Evolutionary conservation across 2,113 vertebrate genomes (phyloP).

Genomic region (Rhizomys pruinosus): DNA sequence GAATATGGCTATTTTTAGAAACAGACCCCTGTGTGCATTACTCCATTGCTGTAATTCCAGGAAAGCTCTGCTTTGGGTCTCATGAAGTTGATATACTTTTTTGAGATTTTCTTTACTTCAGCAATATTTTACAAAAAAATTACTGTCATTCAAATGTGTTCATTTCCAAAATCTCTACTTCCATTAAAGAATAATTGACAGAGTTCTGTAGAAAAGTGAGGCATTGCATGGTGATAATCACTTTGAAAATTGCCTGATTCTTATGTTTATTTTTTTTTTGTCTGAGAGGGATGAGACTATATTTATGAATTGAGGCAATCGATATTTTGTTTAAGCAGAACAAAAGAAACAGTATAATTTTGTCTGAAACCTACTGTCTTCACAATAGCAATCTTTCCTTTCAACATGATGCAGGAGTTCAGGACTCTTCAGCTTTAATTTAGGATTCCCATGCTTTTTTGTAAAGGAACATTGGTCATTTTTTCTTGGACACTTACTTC

Average conservation of each 20-base stretch:
- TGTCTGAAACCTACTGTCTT: background rate
- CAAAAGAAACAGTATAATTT: conserved; percentile 8
- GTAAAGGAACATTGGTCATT: background rate
- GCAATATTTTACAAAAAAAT: conserved; percentile 68
- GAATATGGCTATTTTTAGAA: conserved; percentile 54
- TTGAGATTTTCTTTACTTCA: conserved; percentile 57
- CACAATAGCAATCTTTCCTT: background rate
- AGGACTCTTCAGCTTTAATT: background rate
- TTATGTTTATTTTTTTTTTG: conserved; percentile 53
- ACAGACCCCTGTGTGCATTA: background rate
- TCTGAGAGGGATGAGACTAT: background rate
- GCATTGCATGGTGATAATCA: conserved; percentile 58
- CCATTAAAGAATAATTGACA: conserved; percentile 73
- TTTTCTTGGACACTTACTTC: background rate
- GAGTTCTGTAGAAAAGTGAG: conserved; percentile 49
- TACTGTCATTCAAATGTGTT: conserved; percentile 69
- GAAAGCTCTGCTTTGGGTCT: conserved; percentile 13
- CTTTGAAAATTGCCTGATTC: conserved; percentile 37
- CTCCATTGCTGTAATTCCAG: background rate
- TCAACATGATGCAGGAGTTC: background rate
- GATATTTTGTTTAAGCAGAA: conserved; percentile 29
- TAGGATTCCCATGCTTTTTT: background rate
- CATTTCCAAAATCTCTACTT: conserved; percentile 58
- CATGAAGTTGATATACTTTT: conserved; percentile 7
- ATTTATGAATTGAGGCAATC: conserved; percentile 14